These are phyloP conservation scores for Microplitis demolitor DNA, from an alignment of 1,140 invertebrate genomes.

Conservation along the genomic window DNA sequence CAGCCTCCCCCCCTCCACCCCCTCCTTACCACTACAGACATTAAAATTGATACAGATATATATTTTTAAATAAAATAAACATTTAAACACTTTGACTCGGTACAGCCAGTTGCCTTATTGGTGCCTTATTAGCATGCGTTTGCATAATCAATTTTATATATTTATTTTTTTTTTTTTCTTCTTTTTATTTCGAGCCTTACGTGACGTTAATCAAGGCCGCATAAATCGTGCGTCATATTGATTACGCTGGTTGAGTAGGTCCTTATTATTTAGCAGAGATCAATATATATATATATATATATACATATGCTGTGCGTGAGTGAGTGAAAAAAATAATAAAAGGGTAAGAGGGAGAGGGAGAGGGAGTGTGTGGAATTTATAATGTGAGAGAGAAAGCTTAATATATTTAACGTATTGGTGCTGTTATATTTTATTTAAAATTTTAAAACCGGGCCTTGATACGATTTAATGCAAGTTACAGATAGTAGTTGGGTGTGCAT, in stretches of 20 bases:
- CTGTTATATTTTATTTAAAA: too few relatives aligned
- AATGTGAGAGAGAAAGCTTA: too few relatives aligned
- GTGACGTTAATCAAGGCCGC: background rate
- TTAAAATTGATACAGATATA: too few relatives aligned
- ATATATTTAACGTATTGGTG: too few relatives aligned
- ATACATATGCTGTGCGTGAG: background rate
- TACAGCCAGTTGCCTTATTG: too few relatives aligned
- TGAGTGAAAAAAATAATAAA: background rate
- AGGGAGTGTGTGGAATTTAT: background rate
- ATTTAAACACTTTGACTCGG: too few relatives aligned
- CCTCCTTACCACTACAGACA: too few relatives aligned
- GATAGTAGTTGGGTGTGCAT: too few relatives aligned
- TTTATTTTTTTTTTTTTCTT: background rate
- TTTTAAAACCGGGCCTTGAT: too few relatives aligned
- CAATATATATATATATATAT: slow-evolving; percentile 16
- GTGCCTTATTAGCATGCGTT: background rate
- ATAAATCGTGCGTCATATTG: slow-evolving; percentile 8
- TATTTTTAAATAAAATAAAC: too few relatives aligned
- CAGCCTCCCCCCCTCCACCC: too few relatives aligned
- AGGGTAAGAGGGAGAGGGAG: background rate
- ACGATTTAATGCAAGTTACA: too few relatives aligned
- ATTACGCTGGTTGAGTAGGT: slow-evolving; percentile 8
- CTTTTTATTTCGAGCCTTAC: background rate
- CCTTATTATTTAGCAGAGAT: background rate
- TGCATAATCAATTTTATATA: background rate